A percentile compares a stretch with the other conserved stretches of the same genome.
Evolutionary conservation across 2,888 invertebrate genomes (phyloP).

Genomic region (Phaedon cochleariae): DNA sequence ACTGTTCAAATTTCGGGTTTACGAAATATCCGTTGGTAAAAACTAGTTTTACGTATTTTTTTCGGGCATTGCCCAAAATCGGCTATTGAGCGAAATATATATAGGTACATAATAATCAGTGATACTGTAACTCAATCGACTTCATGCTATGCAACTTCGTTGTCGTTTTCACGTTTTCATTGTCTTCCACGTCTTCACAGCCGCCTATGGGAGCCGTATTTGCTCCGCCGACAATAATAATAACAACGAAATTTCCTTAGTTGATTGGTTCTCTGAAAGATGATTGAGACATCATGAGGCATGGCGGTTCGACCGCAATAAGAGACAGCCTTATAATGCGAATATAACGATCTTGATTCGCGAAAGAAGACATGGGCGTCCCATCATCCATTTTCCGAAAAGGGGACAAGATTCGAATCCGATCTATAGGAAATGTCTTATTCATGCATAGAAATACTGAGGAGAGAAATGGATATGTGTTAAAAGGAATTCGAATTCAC

Average conservation of each 20-base stretch:
- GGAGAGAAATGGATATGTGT: too few species aligned
- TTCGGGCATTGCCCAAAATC: too few species aligned
- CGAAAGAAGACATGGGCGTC: constrained; percentile 3
- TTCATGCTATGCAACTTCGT: too few species aligned
- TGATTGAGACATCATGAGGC: constrained; percentile 50
- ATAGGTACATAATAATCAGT: too few species aligned
- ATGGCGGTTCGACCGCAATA: constrained; percentile 36
- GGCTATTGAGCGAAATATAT: too few species aligned
- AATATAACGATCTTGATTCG: constrained; percentile 44
- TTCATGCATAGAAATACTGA: too few species aligned
- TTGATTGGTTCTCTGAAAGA: constrained; percentile 37
- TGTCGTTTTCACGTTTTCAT: background rate
- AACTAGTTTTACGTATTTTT: too few species aligned
- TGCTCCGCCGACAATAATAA: constrained; percentile 8
- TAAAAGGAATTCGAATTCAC: too few species aligned
- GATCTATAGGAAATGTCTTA: too few species aligned
- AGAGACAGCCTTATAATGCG: constrained; percentile 42
- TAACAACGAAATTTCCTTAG: constrained; percentile 30
- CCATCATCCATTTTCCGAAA: background rate
- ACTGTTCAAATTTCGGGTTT: too few species aligned
- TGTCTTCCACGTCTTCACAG: constrained; percentile 5
- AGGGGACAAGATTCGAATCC: background rate
- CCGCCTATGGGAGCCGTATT: constrained; percentile 14
- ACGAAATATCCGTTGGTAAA: too few species aligned
- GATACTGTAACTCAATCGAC: too few species aligned